Evolutionary conservation across 2,113 vertebrate genomes (phyloP).

Genomic region (Neomonachus schauinslandi): DNA sequence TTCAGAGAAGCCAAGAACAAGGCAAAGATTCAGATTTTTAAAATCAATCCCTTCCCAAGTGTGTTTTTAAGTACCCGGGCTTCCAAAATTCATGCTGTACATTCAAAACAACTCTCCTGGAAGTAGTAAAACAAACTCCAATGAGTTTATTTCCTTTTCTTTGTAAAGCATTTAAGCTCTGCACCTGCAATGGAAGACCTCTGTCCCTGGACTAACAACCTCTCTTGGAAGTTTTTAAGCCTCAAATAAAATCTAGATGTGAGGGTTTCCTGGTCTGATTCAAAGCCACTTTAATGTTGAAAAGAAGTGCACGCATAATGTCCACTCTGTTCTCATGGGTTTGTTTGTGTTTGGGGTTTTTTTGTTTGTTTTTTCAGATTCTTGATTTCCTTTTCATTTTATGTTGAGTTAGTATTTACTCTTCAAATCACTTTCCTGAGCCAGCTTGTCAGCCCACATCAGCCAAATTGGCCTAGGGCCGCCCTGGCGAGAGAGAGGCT

Average conservation of each 20-base stretch:
- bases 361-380: background rate
- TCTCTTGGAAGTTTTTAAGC: slow-evolving; percentile 37
- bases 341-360: background rate
- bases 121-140: slow-evolving; percentile 8
- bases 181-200: background rate
- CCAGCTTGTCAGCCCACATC: background rate
- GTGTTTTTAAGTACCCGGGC: background rate
- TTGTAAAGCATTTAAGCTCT: background rate
- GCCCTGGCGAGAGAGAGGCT: background rate
- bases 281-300: slow-evolving; percentile 43
- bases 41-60: background rate
- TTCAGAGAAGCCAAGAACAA: background rate
- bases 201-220: background rate
- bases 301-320: background rate
- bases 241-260: background rate
- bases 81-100: background rate
- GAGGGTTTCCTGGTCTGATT: background rate
- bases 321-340: background rate
- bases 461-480: background rate
- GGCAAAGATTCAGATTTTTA: slow-evolving; percentile 17
- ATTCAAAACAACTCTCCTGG: background rate
- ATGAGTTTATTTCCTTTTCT: background rate
- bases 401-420: background rate
- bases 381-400: slow-evolving; percentile 44
- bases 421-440: background rate